A percentile compares a stretch with the other conserved stretches of the same genome.
These are phyloP conservation scores for Neomorphus geoffroyi DNA, from an alignment of 2,797 vertebrate genomes.

Conservation along the genomic window DNA sequence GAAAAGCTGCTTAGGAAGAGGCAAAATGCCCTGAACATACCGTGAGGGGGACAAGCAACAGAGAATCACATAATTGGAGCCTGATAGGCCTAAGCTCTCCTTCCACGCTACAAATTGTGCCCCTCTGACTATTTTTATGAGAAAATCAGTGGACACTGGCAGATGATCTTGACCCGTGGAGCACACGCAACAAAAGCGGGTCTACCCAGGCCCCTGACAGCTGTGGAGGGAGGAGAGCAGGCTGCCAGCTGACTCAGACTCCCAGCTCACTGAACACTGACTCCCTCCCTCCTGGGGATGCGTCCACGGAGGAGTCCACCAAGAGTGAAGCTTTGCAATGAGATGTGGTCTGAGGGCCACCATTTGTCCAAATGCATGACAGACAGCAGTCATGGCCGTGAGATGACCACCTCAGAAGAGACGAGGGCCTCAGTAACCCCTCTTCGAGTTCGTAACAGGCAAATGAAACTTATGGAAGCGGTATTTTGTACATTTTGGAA, in stretches of 20 bases:
- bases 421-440: neutral
- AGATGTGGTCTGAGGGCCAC: neutral
- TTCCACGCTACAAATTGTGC: neutral
- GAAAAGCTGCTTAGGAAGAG: neutral
- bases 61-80: neutral
- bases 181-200: rapidly evolving
- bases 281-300: neutral
- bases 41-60: neutral
- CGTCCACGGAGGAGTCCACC: neutral
- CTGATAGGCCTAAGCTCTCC: neutral
- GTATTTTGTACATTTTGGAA: neutral
- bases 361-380: neutral
- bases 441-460: neutral
- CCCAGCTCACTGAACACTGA: neutral
- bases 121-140: neutral
- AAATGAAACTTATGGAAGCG: neutral
- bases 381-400: rapidly evolving
- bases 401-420: neutral
- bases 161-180: neutral
- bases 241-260: neutral
- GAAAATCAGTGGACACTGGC: neutral
- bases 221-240: neutral
- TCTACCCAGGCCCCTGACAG: neutral
- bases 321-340: neutral
- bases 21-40: neutral